phyloP scores from a whole-genome alignment of 2,888 invertebrate genomes.

The Scaptomyza caliginosa region DNA sequence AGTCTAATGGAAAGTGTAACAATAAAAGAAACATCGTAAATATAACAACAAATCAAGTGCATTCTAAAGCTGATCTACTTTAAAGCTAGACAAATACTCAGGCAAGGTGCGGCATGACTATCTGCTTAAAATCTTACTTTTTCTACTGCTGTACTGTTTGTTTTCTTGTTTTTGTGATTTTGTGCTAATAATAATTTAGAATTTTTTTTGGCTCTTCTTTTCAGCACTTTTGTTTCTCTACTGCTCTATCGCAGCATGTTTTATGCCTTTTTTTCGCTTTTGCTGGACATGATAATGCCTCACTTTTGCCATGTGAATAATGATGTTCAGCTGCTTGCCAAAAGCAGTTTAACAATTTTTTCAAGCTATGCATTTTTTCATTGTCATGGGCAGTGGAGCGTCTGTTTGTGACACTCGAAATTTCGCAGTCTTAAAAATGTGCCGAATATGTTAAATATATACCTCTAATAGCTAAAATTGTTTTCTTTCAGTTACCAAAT shows the following conservation, averaged over 20 bases:
- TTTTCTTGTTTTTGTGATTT: not conserved
- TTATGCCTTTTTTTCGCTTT: slow-evolving; percentile 15
- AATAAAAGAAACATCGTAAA: slow-evolving; percentile 1
- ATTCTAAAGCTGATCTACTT: not conserved
- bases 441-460: not conserved
- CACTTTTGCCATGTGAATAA: slow-evolving; percentile 66
- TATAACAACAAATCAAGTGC: not conserved
- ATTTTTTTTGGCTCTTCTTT: not conserved
- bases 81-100: not conserved
- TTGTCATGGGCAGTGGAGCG: slow-evolving; percentile 44
- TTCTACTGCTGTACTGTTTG: not conserved
- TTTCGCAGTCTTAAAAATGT: slow-evolving; percentile 34
- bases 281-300: slow-evolving; percentile 62
- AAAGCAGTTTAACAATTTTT: slow-evolving; percentile 36
- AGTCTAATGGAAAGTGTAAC: not conserved
- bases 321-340: slow-evolving; percentile 63
- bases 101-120: not conserved
- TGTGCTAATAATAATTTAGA: slow-evolving; percentile 7
- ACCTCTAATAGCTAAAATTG: too few species aligned
- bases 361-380: slow-evolving; percentile 50
- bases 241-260: not conserved
- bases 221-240: slow-evolving; percentile 12
- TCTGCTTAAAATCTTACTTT: not conserved
- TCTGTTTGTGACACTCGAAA: slow-evolving; percentile 62
- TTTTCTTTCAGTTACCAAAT: too few species aligned